A percentile compares a stretch with the other conserved stretches of the same genome.
Evolutionary conservation across 1,140 invertebrate species (phyloP).

Genomic region (Drosophila albomicans): DNA sequence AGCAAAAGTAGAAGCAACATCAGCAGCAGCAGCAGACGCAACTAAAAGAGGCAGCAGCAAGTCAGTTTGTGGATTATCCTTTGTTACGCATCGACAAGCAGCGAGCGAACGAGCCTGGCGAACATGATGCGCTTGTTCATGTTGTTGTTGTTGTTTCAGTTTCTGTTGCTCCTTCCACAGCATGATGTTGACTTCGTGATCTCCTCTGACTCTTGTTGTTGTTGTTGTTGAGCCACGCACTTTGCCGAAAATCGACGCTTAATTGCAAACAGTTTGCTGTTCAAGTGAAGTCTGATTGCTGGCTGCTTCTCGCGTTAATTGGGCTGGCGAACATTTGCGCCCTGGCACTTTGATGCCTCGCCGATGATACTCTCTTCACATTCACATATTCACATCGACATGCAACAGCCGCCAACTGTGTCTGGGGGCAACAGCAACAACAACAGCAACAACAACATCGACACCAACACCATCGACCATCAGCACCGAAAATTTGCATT

Average conservation of each 20-base stretch:
- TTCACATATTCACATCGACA: constrained; percentile 43
- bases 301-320: constrained; percentile 52
- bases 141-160: background rate
- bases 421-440: background rate
- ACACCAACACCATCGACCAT: background rate
- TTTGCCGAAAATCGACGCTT: constrained; percentile 61
- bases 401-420: constrained; percentile 31
- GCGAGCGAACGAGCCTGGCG: constrained; percentile 24
- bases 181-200: constrained; percentile 29
- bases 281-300: constrained; percentile 79
- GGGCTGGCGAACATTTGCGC: constrained; percentile 66
- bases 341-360: constrained; percentile 78
- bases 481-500: constrained; percentile 70
- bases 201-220: constrained; percentile 7
- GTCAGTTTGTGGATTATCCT: constrained; percentile 74
- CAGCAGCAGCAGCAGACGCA: constrained; percentile 37
- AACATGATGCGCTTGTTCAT: constrained; percentile 58
- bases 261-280: constrained; percentile 73
- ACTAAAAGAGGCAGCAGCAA: constrained; percentile 17
- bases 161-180: constrained; percentile 1
- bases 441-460: background rate
- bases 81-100: constrained; percentile 79
- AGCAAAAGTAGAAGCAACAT: constrained; percentile 32
- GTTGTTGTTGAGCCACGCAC: constrained; percentile 45
- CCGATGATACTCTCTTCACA: constrained; percentile 64